These are phyloP conservation scores for Crotophaga sulcirostris DNA, from an alignment of 2,113 vertebrate species.

Conservation along the genomic window DNA sequence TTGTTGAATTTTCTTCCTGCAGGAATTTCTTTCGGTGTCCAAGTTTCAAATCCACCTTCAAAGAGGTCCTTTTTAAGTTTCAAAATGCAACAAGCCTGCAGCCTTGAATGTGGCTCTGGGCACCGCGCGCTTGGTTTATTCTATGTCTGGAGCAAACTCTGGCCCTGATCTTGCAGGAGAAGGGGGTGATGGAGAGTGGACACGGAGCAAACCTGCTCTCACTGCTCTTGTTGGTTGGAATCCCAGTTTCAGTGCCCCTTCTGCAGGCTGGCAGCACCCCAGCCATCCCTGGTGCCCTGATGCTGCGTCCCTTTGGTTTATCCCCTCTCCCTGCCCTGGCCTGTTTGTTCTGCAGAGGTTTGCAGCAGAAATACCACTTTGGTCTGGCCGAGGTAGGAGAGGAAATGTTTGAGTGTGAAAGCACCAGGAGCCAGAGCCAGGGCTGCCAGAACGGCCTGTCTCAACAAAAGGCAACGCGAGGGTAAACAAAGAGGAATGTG, in stretches of 20 bases:
- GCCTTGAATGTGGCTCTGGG: background rate
- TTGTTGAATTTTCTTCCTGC: slow-evolving; percentile 36
- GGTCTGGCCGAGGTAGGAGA: background rate
- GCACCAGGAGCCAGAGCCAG: background rate
- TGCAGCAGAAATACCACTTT: background rate
- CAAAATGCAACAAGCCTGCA: background rate
- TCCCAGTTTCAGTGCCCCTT: background rate
- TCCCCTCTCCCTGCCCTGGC: accelerated
- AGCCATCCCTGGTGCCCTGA: background rate
- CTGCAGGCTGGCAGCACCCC: background rate
- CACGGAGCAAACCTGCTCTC: background rate
- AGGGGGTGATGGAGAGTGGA: background rate
- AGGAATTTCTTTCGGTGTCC: background rate
- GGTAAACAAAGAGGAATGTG: background rate
- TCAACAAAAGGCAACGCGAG: background rate
- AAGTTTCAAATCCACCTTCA: background rate
- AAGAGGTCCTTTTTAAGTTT: background rate
- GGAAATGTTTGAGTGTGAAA: background rate
- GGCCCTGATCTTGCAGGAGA: accelerated
- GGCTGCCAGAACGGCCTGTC: background rate
- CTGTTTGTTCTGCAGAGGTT: background rate
- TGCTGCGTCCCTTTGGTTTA: accelerated
- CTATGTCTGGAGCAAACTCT: background rate
- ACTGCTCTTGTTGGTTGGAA: background rate
- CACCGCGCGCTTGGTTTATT: accelerated